Percentiles rank a stretch among this genome's conserved stretches.
phyloP scores from a whole-genome alignment of 1,140 invertebrate genomes.

The Araneus ventricosus region DNA sequence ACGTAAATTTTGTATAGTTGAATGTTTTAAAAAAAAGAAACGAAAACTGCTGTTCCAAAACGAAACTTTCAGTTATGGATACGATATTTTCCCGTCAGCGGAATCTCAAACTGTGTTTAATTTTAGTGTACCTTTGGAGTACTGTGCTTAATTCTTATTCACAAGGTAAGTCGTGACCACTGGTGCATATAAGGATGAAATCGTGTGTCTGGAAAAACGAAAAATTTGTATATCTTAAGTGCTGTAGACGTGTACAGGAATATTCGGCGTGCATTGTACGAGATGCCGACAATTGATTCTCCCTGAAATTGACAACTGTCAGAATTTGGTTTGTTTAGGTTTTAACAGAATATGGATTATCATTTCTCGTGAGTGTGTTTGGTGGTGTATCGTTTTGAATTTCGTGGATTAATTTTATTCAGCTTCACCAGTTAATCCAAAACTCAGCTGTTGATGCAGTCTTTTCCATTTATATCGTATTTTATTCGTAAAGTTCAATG shows the following conservation, averaged over 20 bases:
- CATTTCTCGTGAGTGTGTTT: not conserved
- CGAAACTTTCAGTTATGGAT: slow-evolving; percentile 39
- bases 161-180: slow-evolving; percentile 70
- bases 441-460: too few species aligned
- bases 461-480: not conserved
- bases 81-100: slow-evolving; percentile 42
- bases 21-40: slow-evolving; percentile 44
- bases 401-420: not conserved
- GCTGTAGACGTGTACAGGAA: slow-evolving; percentile 66
- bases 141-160: slow-evolving; percentile 54
- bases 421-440: too few species aligned
- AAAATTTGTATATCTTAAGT: slow-evolving; percentile 39
- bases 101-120: slow-evolving; percentile 62
- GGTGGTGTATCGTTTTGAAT: not conserved
- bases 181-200: slow-evolving; percentile 70
- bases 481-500: not conserved
- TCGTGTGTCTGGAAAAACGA: slow-evolving; percentile 31
- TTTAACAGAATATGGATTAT: not conserved
- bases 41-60: not conserved
- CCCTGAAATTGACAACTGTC: slow-evolving; percentile 28
- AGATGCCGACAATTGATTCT: slow-evolving; percentile 21
- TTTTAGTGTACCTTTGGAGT: slow-evolving; percentile 70
- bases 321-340: slow-evolving; percentile 6
- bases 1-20: slow-evolving; percentile 1
- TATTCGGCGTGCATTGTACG: not conserved